Evolutionary conservation across 2,797 vertebrate genomes (phyloP).

Genomic region (Lithobates pipiens): DNA sequence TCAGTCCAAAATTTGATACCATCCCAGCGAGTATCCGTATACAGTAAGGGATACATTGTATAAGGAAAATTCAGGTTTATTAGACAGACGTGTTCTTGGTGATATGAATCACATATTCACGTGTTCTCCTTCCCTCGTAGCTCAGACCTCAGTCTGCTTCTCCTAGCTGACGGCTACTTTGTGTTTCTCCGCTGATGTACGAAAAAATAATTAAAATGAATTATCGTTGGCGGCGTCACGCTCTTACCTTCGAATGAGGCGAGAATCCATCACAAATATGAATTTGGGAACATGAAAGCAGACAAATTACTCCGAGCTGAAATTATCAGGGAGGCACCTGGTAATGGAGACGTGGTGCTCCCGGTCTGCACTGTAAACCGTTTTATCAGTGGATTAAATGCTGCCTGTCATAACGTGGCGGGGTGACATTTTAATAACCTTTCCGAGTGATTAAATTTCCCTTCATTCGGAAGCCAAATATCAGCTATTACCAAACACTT

Average conservation of each 20-base stretch:
- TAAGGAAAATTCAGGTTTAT: no score
- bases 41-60: no score
- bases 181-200: conserved; percentile 10
- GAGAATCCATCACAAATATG: conserved; percentile 33
- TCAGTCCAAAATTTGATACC: no score
- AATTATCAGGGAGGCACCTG: conserved; percentile 13
- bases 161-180: neutral
- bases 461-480: conserved; percentile 18
- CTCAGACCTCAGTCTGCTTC: no score
- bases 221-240: neutral
- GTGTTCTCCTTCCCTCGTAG: no score
- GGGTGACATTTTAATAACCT: conserved; percentile 37
- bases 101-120: no score
- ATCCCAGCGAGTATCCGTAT: no score
- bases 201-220: conserved; percentile 14
- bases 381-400: conserved; percentile 10
- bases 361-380: neutral
- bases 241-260: neutral
- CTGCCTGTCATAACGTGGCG: neutral
- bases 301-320: conserved; percentile 7
- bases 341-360: neutral
- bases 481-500: conserved; percentile 16
- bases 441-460: conserved; percentile 25
- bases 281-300: conserved; percentile 16
- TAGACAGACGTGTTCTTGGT: no score